Evolutionary conservation across 2,888 invertebrate genomes (phyloP).

Genomic region (Cordylochernes scorpioides): DNA sequence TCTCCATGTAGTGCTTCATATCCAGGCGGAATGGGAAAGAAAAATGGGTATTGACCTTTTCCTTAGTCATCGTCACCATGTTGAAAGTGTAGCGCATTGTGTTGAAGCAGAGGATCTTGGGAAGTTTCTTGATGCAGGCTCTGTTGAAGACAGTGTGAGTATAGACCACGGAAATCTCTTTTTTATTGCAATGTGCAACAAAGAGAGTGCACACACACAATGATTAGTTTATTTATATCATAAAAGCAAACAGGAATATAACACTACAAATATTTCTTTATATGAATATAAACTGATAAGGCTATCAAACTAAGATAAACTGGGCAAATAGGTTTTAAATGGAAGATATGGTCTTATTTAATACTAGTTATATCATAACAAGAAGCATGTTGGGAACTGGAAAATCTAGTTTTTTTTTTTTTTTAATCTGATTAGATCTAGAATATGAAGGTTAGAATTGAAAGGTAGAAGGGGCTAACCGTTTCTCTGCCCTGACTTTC

Average conservation of each 20-base stretch:
- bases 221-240: too few relatives aligned
- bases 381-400: too few relatives aligned
- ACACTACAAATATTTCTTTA: too few relatives aligned
- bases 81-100: slow-evolving; percentile 93
- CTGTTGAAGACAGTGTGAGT: slow-evolving; percentile 24
- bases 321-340: too few relatives aligned
- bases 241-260: too few relatives aligned
- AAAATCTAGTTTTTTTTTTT: neutral
- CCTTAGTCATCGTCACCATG: slow-evolving; percentile 88
- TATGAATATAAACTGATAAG: too few relatives aligned
- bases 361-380: too few relatives aligned
- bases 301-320: too few relatives aligned
- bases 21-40: slow-evolving; percentile 74
- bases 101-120: slow-evolving; percentile 76
- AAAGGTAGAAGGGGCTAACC: slow-evolving; percentile 26
- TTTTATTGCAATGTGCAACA: too few relatives aligned
- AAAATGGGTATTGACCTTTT: slow-evolving; percentile 88
- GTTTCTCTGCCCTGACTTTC: slow-evolving; percentile 79
- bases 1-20: slow-evolving; percentile 83
- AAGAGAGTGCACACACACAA: too few relatives aligned
- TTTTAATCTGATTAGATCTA: neutral
- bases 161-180: slow-evolving; percentile 1
- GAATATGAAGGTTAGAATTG: slow-evolving; percentile 2
- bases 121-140: slow-evolving; percentile 76
- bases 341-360: too few relatives aligned